A percentile compares a stretch with the other conserved stretches of the same genome.
Evolutionary conservation across 2,888 invertebrate genomes (phyloP).

Genomic region (Cephus runcator): DNA sequence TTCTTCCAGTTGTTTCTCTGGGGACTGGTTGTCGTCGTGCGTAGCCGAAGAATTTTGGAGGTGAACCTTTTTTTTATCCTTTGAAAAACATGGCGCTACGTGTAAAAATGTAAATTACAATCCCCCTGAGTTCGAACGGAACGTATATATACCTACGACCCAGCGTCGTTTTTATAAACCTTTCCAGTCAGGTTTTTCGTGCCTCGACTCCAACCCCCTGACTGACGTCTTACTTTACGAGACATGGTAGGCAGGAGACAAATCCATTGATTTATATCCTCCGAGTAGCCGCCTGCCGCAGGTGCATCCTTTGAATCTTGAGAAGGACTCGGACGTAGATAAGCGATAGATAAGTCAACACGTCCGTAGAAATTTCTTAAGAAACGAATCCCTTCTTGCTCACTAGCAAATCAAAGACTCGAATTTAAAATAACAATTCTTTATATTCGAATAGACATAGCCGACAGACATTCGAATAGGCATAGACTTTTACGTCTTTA

Average conservation of each 20-base stretch:
- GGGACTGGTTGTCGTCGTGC: not conserved
- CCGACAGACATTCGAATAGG: not conserved
- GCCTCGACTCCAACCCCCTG: not conserved
- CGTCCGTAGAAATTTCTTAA: not conserved
- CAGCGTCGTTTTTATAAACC: constrained; percentile 1
- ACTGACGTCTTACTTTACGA: constrained; percentile 22
- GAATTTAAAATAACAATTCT: not conserved
- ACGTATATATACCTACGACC: not conserved
- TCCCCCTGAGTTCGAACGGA: not conserved
- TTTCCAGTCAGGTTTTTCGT: not conserved
- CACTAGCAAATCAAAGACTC: not conserved
- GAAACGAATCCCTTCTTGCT: not conserved
- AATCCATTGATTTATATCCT: constrained; percentile 22
- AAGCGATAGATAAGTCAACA: not conserved
- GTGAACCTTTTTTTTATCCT: not conserved
- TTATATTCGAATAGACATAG: not conserved
- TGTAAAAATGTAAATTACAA: constrained; percentile 4
- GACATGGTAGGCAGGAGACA: constrained; percentile 15
- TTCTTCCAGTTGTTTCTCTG: not conserved
- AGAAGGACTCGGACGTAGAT: not conserved
- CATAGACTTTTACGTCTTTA: not conserved
- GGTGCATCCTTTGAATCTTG: constrained; percentile 23
- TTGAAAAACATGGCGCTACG: not conserved
- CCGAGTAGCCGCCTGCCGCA: constrained; percentile 12
- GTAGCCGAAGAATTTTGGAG: not conserved